Conservation (phyloP, 2,113 vertebrate species). For the Calypte anna region DNA sequence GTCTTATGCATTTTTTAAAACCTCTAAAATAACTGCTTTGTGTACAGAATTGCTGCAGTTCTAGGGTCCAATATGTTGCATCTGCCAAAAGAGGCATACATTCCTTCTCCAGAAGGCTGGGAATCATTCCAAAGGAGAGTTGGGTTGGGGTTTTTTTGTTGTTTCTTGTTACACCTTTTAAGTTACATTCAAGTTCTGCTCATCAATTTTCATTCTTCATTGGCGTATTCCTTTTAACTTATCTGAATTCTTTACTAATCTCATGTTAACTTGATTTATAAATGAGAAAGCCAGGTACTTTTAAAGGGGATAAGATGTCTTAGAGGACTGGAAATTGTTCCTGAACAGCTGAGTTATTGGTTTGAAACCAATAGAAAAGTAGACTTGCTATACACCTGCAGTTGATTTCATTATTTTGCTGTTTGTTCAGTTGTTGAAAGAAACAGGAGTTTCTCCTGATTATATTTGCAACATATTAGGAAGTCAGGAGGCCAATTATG, state of each 20-base stretch:
- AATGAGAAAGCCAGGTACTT: background rate
- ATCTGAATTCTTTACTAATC: background rate
- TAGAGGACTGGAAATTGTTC: background rate
- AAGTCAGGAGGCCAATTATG: slow-evolving; percentile 1
- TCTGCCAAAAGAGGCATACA: background rate
- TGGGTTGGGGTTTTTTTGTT: background rate
- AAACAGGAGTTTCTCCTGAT: slow-evolving; percentile 1
- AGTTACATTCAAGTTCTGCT: background rate
- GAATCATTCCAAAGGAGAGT: background rate
- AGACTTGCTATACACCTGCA: background rate
- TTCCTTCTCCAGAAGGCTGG: background rate
- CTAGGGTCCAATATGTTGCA: slow-evolving; percentile 1
- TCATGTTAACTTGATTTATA: background rate
- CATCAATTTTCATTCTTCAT: background rate
- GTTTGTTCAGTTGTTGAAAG: slow-evolving; percentile 25
- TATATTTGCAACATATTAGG: background rate
- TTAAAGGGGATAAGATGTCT: background rate
- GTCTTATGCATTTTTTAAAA: slow-evolving; percentile 61
- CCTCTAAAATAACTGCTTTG: slow-evolving; percentile 43
- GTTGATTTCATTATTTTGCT: background rate
- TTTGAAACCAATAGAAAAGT: background rate
- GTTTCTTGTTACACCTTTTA: background rate
- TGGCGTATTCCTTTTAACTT: background rate
- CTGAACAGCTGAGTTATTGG: background rate
- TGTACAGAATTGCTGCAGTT: slow-evolving; percentile 8